Base-by-base conservation (phyloP, 2,797 vertebrate genomes). In the Sylvilagus floridanus region DNA sequence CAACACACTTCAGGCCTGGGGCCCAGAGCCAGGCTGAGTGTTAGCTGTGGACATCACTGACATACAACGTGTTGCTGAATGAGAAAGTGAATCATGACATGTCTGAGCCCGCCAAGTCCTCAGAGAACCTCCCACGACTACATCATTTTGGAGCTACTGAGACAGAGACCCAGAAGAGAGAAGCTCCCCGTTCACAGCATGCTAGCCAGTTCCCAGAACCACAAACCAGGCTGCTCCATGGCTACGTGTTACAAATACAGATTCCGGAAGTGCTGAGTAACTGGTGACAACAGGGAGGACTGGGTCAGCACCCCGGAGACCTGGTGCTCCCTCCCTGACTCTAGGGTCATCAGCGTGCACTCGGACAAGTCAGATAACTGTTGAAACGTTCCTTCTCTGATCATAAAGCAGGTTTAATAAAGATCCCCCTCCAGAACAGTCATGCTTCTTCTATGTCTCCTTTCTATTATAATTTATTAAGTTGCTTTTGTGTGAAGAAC, bases 251-350 rank as follows among this genome's bases (percentile, higher is more conserved):
- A 21, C 14, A 17, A 16, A 21, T 57, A 16, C 19, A 57, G 54
- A 57, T 57, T 57, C 54, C 19, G 54, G 54, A 16, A 57, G 13
- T 21, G 19, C 54, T 5, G 13, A 57, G 54, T 57, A 21, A 19
- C 54, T 57, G 17, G 54, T 17, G 50, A 21, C n/a, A 47, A 10
- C 50, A 52, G 50, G 19, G 63, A 50, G 2, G 35, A 24, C 5
- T 10, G 63, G 19, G 26, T 21, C 8, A 8, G 12, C 21, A 14
- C 0, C 12, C 5, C 1, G 65, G 16, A 69, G 7, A 7, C 2
- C 8, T 0, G 37, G 1, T n/a, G 77, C 6, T 1, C 26, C 19
- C 24, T 57, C 19, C 50, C 1, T 0, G 8, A 50, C 8, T 1
- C 13, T 1, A 7, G 66, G 52, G 63, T 28, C 5, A 42, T 14